Evolutionary conservation across 2,888 invertebrate genomes (phyloP).

Genomic region (Drosophila conformis): DNA sequence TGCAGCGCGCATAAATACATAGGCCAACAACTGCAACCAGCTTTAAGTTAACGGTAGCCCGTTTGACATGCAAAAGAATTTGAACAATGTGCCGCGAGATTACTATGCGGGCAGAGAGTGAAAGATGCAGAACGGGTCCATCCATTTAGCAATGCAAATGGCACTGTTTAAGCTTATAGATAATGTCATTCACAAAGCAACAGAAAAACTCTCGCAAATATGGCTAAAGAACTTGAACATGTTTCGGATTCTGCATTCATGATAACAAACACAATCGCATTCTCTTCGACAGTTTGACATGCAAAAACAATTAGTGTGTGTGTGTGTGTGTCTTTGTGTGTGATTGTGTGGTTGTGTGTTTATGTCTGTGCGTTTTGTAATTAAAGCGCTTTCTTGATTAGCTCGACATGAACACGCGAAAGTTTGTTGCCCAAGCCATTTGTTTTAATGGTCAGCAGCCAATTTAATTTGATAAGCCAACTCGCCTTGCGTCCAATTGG

Average conservation of each 20-base stretch:
- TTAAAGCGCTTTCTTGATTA: slow-evolving; percentile 43
- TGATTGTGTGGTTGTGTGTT: neutral
- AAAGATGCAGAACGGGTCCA: slow-evolving; percentile 42
- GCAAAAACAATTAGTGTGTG: slow-evolving; percentile 55
- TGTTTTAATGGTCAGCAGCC: slow-evolving; percentile 36
- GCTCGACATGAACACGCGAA: neutral
- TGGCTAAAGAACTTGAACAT: slow-evolving; percentile 71
- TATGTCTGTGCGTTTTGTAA: slow-evolving; percentile 20
- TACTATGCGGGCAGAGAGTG: slow-evolving; percentile 14
- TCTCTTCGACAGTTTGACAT: slow-evolving; percentile 57
- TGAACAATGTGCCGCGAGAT: slow-evolving; percentile 64
- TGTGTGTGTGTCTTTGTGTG: slow-evolving; percentile 10
- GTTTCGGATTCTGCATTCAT: slow-evolving; percentile 63
- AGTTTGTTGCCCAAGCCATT: slow-evolving; percentile 59
- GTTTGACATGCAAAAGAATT: slow-evolving; percentile 77
- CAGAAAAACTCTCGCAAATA: slow-evolving; percentile 65
- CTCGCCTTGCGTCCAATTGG: slow-evolving; percentile 28
- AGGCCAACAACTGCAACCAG: slow-evolving; percentile 52
- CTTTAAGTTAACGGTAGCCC: slow-evolving; percentile 69
- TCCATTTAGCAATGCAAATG: slow-evolving; percentile 78
- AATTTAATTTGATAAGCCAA: slow-evolving; percentile 22
- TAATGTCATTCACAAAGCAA: slow-evolving; percentile 78
- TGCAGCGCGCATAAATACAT: slow-evolving; percentile 77
- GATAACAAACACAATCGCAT: slow-evolving; percentile 53
- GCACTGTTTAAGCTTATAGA: slow-evolving; percentile 76